Percentiles rank a stretch among this genome's conserved stretches.
These are phyloP conservation scores for Chiroxiphia lanceolata DNA, from an alignment of 2,797 vertebrate genomes.

Conservation along the genomic window DNA sequence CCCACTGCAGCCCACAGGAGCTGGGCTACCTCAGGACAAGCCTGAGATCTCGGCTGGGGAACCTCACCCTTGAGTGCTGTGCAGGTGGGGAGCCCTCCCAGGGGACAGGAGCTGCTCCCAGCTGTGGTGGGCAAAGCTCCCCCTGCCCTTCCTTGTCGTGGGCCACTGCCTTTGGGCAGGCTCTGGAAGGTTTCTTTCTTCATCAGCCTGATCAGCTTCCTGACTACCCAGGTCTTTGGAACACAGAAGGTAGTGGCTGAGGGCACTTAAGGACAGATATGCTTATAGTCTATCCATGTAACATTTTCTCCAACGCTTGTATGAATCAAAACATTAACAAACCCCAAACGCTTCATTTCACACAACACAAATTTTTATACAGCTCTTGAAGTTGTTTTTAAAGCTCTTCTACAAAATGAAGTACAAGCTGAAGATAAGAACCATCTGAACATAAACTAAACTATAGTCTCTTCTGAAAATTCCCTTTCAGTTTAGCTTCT, in stretches of 20 bases:
- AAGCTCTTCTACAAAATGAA: neutral
- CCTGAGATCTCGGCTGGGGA: neutral
- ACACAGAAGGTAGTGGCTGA: neutral
- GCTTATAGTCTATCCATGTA: neutral
- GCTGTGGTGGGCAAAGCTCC: neutral
- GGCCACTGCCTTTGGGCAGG: neutral
- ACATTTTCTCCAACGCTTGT: neutral
- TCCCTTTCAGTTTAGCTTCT: neutral
- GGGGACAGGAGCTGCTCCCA: neutral
- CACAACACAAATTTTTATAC: neutral
- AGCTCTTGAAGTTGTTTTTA: neutral
- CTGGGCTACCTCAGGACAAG: neutral
- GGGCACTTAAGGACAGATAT: neutral
- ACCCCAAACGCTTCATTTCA: neutral
- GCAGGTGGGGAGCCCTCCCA: rapidly evolving
- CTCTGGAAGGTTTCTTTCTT: neutral
- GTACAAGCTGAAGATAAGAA: neutral
- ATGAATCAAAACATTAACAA: neutral
- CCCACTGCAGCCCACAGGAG: neutral
- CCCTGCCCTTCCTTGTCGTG: neutral
- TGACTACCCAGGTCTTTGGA: neutral
- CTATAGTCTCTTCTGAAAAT: neutral
- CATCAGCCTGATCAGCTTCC: neutral
- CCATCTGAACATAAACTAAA: neutral
- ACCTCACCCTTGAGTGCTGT: rapidly evolving